Percentiles rank a stretch among this genome's conserved stretches.
These are phyloP conservation scores for Delphinapterus leucas DNA, from an alignment of 2,113 vertebrate species.

Conservation along the genomic window DNA sequence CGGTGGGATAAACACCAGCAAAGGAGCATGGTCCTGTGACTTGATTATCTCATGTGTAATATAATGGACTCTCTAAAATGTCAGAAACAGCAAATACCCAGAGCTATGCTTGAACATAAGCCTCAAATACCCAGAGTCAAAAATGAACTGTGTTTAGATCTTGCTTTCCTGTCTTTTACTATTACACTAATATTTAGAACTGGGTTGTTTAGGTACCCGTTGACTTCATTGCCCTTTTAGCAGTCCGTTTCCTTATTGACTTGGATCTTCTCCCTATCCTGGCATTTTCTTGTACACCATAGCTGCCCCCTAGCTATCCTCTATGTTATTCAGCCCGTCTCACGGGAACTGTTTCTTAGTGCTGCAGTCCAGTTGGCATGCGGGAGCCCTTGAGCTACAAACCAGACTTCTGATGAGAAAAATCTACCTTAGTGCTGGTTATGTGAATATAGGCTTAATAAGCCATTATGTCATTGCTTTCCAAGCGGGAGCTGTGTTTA, in stretches of 20 bases:
- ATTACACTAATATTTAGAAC: not conserved
- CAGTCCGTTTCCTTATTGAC: not conserved
- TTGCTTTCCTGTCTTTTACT: not conserved
- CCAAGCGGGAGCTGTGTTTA: not conserved
- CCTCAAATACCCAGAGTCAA: not conserved
- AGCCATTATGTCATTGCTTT: not conserved
- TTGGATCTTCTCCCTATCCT: not conserved
- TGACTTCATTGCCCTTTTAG: not conserved
- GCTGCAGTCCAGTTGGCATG: rapidly evolving
- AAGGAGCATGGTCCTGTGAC: not conserved
- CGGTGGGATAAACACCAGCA: rapidly evolving
- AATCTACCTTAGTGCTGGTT: not conserved
- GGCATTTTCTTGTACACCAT: rapidly evolving
- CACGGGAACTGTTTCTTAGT: not conserved
- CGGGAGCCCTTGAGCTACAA: not conserved
- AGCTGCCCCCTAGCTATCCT: not conserved
- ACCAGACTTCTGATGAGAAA: not conserved
- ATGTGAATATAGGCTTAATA: not conserved
- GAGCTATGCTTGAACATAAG: not conserved
- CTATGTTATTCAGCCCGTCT: not conserved
- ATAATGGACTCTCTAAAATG: not conserved
- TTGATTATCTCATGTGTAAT: not conserved
- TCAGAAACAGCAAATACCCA: not conserved
- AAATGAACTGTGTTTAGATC: not conserved
- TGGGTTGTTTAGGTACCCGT: rapidly evolving